phyloP scores from a whole-genome alignment of 2,797 vertebrate species.

The Lepilemur ruficaudatus region DNA sequence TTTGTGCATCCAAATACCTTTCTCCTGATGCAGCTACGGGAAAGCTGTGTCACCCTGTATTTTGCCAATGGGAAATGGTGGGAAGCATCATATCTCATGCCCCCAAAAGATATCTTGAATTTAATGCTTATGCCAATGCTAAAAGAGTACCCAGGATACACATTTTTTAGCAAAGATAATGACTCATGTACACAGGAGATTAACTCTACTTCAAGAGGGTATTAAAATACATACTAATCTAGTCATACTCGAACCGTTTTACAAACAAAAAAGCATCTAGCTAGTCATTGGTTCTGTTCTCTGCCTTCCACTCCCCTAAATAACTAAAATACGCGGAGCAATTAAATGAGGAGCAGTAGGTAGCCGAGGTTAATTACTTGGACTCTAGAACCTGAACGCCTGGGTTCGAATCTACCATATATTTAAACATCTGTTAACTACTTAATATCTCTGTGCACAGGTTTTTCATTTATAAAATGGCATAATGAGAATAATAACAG shows the following conservation, averaged over 20 bases:
- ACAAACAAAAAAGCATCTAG: not conserved
- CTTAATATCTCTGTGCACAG: not conserved
- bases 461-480: not conserved
- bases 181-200: not conserved
- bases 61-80: not conserved
- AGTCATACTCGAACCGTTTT: not conserved
- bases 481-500: not conserved
- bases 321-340: not conserved
- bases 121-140: not conserved
- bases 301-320: not conserved
- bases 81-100: not conserved
- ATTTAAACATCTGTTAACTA: no score
- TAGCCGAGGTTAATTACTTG: not conserved
- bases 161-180: not conserved
- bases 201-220: not conserved
- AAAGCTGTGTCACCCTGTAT: not conserved
- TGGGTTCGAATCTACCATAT: not conserved
- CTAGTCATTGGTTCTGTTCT: not conserved
- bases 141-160: not conserved
- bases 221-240: not conserved
- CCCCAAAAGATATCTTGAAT: not conserved
- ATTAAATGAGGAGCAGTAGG: not conserved
- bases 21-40: not conserved
- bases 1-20: constrained; percentile 17
- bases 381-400: not conserved